These are phyloP conservation scores for Orchestia grillus DNA, from an alignment of 1,140 invertebrate species.

Conservation along the genomic window DNA sequence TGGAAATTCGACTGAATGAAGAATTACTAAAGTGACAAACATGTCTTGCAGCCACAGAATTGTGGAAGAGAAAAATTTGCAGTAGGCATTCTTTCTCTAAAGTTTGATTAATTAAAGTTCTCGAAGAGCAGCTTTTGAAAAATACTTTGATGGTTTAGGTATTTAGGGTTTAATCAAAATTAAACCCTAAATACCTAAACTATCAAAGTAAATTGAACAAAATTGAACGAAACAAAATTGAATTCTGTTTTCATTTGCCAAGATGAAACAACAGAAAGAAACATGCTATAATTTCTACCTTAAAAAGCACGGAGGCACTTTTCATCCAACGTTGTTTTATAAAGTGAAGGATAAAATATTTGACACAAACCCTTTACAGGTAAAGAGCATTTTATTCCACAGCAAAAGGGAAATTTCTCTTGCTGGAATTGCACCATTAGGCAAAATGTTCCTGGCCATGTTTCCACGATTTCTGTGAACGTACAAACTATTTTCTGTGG, in stretches of 20 bases:
- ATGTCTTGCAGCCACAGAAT: neutral
- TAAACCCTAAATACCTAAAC: neutral
- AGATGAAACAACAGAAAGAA: too few relatives aligned
- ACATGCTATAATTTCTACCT: too few relatives aligned
- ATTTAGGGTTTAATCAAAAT: neutral
- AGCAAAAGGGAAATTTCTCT: neutral
- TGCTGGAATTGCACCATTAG: neutral
- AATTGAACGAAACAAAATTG: neutral
- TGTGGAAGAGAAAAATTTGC: neutral
- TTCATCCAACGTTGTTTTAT: too few relatives aligned
- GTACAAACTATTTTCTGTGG: neutral
- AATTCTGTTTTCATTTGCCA: too few relatives aligned
- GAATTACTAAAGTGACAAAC: neutral
- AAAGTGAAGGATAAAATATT: neutral
- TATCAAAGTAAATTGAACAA: neutral
- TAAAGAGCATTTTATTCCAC: neutral
- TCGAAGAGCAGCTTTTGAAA: neutral
- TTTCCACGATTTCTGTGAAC: neutral
- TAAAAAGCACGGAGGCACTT: neutral
- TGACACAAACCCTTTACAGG: neutral
- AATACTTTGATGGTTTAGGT: neutral
- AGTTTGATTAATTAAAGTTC: neutral
- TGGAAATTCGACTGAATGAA: neutral
- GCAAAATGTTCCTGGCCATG: neutral
- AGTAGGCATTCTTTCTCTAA: neutral